phyloP scores from a whole-genome alignment of 1,140 invertebrate species.

The Drosophila hydei region DNA sequence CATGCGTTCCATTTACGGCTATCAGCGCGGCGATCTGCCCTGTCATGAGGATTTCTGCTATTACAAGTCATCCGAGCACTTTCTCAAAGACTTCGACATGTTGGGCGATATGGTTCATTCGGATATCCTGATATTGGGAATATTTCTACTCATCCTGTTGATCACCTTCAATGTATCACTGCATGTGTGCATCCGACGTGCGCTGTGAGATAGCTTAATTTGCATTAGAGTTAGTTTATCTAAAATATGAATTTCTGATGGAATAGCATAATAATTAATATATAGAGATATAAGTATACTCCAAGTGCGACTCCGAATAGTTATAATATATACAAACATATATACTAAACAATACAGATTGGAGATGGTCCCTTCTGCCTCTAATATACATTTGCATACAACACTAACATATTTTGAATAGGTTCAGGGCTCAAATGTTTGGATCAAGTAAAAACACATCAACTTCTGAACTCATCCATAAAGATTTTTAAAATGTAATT shows the following conservation, averaged over 20 bases:
- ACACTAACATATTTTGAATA: no score
- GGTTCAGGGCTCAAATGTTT: no score
- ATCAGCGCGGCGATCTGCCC: slow-evolving; percentile 85
- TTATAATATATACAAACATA: no score
- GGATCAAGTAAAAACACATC: neutral
- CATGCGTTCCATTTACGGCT: slow-evolving; percentile 90
- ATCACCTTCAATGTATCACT: slow-evolving; percentile 64
- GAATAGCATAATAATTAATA: no score
- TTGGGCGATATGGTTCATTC: slow-evolving; percentile 72
- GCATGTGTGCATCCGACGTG: slow-evolving; percentile 55
- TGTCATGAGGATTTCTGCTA: slow-evolving; percentile 85
- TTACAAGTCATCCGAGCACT: slow-evolving; percentile 84
- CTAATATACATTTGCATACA: no score
- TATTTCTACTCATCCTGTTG: slow-evolving; percentile 55
- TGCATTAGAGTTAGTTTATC: neutral
- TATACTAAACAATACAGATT: no score
- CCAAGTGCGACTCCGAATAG: no score
- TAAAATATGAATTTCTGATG: no score
- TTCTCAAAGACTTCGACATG: slow-evolving; percentile 84
- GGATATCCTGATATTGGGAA: slow-evolving; percentile 51
- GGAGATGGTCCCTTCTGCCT: no score
- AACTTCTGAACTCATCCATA: neutral
- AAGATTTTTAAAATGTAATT: neutral
- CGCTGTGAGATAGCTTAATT: slow-evolving; percentile 22
- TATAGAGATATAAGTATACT: no score